phyloP scores from a whole-genome alignment of 2,888 invertebrate species.

The Helicoverpa assulta region DNA sequence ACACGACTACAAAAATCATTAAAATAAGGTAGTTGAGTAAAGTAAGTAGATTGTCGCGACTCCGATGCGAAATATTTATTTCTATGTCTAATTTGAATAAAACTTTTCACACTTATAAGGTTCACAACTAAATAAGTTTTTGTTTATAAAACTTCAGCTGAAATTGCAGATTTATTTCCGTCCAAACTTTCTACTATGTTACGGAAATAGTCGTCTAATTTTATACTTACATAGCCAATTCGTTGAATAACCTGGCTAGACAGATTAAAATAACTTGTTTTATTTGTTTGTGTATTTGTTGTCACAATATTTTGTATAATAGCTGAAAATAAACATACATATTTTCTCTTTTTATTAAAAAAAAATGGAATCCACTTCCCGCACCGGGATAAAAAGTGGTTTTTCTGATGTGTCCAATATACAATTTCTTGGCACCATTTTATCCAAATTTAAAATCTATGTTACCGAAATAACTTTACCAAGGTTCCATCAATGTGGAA shows the following conservation, averaged over 20 bases:
- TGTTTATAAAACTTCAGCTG: constrained; percentile 15
- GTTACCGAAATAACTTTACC: no score
- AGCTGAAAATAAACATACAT: not conserved
- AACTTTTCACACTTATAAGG: not conserved
- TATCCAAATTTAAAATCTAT: no score
- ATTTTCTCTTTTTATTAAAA: no score
- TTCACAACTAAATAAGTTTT: not conserved
- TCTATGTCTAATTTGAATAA: no score
- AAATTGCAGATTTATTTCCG: constrained; percentile 16
- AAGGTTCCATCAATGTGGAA: constrained; percentile 53
- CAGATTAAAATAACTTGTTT: not conserved
- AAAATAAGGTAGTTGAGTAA: no score
- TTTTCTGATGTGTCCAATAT: no score
- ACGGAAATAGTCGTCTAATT: constrained; percentile 27
- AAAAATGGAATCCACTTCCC: no score
- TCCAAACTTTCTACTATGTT: constrained; percentile 27
- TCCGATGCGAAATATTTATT: not conserved
- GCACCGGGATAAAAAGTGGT: no score
- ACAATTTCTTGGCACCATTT: no score
- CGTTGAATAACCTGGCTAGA: constrained; percentile 15
- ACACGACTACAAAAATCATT: not conserved
- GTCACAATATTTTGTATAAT: not conserved
- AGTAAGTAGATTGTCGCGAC: not conserved
- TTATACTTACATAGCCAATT: constrained; percentile 14
- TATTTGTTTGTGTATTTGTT: not conserved